Conservation (phyloP, 2,113 vertebrate genomes). For the Pseudonaja textilis region DNA sequence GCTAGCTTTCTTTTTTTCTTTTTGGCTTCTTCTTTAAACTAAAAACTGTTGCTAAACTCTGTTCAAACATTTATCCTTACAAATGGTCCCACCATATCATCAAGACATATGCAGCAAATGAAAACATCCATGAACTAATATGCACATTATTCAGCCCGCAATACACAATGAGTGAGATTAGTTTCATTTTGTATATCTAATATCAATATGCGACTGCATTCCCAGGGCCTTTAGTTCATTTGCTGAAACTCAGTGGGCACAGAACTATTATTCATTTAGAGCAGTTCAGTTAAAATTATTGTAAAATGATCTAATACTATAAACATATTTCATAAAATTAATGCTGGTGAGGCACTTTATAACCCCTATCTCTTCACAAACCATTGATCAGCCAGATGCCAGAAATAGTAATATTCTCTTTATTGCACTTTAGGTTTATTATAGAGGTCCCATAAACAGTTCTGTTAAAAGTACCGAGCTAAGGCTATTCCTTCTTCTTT, state of each 20-base stretch:
- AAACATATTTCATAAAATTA: conserved; percentile 69
- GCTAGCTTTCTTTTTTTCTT: neutral
- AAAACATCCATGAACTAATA: conserved; percentile 64
- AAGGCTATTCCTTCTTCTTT: conserved; percentile 43
- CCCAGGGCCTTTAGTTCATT: conserved; percentile 45
- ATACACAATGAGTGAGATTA: conserved; percentile 54
- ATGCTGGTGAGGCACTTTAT: conserved; percentile 65
- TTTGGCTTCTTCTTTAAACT: neutral
- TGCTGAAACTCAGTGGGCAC: conserved; percentile 50
- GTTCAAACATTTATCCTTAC: conserved; percentile 44
- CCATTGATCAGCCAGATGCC: conserved; percentile 64
- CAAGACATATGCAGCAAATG: conserved; percentile 49
- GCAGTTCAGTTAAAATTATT: conserved; percentile 67
- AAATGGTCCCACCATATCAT: conserved; percentile 52
- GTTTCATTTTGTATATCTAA: conserved; percentile 58
- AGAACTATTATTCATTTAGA: conserved; percentile 61
- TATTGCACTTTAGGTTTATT: conserved; percentile 31
- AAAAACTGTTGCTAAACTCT: conserved; percentile 30
- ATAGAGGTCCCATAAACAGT: conserved; percentile 29
- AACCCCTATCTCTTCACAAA: conserved; percentile 67
- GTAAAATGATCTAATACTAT: conserved; percentile 65
- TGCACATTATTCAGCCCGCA: conserved; percentile 59
- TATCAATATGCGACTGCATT: conserved; percentile 48
- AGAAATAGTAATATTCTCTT: conserved; percentile 46
- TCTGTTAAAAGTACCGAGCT: conserved; percentile 29